Percentiles rank a stretch among this genome's conserved stretches.
These are phyloP conservation scores for Clunio marinus DNA, from an alignment of 2,888 invertebrate genomes.

Conservation along the genomic window DNA sequence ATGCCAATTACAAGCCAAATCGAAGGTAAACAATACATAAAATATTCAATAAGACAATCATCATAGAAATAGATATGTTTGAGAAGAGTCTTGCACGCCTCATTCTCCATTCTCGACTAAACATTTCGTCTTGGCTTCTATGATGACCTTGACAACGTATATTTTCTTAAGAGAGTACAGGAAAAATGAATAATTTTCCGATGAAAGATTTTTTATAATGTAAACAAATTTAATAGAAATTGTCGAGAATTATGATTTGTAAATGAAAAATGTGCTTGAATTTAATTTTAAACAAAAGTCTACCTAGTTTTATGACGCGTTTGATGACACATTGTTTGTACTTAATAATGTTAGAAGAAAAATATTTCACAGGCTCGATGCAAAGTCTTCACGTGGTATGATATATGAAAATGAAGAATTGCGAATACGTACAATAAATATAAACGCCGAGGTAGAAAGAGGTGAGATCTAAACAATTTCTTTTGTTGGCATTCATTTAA, in stretches of 20 bases:
- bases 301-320: too few relatives aligned
- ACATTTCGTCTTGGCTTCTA: neutral
- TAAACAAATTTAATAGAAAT: conserved; percentile 4
- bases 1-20: conserved; percentile 85
- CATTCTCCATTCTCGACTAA: neutral
- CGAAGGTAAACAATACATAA: conserved; percentile 59
- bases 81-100: too few relatives aligned
- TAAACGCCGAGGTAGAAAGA: conserved; percentile 88
- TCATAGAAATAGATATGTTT: too few relatives aligned
- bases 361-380: conserved; percentile 79
- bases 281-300: too few relatives aligned
- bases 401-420: conserved; percentile 91
- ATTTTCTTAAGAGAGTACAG: neutral
- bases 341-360: too few relatives aligned
- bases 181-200: conserved; percentile 16
- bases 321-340: neutral
- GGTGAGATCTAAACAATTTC: conserved; percentile 53
- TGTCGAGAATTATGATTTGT: neutral
- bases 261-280: too few relatives aligned
- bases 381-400: conserved; percentile 88
- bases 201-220: neutral
- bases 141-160: conserved; percentile 2
- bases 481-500: neutral
- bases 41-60: too few relatives aligned
- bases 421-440: conserved; percentile 81